Evolutionary conservation across 2,888 invertebrate species (phyloP), one percentile per base, ranked within the genome.

Genomic region (Drosophila mettleri): DNA sequence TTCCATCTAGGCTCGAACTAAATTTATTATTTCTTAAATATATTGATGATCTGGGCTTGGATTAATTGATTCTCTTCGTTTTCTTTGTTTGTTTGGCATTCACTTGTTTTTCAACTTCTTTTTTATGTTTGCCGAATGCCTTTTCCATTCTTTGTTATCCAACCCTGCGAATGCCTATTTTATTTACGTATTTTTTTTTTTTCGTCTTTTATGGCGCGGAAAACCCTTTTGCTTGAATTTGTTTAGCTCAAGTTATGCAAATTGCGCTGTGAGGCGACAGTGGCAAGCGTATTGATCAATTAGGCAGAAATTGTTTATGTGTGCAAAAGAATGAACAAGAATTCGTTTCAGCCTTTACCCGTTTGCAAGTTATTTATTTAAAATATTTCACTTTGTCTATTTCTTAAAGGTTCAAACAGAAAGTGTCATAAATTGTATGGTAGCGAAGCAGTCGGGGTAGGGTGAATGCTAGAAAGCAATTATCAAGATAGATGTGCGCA

Each of bases 281-380:
- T 49, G 51, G 48, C 57, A 62, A 80, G 67, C 76, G 59, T 83
- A 86, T 78, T 83, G 83, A 84, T 84, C 87, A 84, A 84, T 84
- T 84, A 84, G 85, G 85, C 87, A 79, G 77, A 81, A 73, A 66
- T 74, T 66, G 65, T 77, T 74, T 81, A 74, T 74, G 65, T 57
- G 53, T 69, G 59, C 46, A 29, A 46, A 48, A 34, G 65, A 18
- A 9, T 22, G 48, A 39, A 41, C 29, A 60, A 9, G 33, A 48
- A 48, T 48, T 20, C 9, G 5, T n/a, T n/a, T 14, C 20, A 48
- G 3, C 16, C 18, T n/a, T 12, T 18, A 1, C 16, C 27, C 10
- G 12, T 29, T 18, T 12, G 27, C 27, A 45, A 45, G 12, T 29
- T 2, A 22, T n/a, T 52, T 59, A 29, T 59, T 29, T 38, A 24